Percentiles rank a stretch among this genome's conserved stretches.
Evolutionary conservation across 2,797 vertebrate species (phyloP).

Genomic region (Phoebastria nigripes): DNA sequence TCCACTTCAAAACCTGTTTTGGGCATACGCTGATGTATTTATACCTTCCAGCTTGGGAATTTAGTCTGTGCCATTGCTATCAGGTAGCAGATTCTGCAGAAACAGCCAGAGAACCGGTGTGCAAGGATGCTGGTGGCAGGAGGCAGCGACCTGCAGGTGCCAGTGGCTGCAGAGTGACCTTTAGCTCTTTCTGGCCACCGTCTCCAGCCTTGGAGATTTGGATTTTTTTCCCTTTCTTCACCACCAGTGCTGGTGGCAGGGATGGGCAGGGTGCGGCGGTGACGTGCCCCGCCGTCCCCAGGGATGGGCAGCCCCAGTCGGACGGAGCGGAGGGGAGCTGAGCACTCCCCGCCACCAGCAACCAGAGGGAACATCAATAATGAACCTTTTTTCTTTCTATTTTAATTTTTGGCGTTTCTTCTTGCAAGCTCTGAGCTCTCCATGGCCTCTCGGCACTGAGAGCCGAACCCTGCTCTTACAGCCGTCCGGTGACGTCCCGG

Average conservation of each 20-base stretch:
- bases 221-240: rapidly evolving
- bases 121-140: neutral
- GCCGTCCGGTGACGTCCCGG: rapidly evolving
- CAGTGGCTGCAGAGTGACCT: neutral
- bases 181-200: neutral
- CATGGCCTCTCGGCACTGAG: neutral
- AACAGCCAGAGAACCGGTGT: neutral
- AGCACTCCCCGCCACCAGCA: neutral
- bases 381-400: neutral
- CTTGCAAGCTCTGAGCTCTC: neutral
- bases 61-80: neutral
- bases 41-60: neutral
- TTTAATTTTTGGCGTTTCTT: neutral
- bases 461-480: neutral
- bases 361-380: neutral
- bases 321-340: neutral
- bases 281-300: rapidly evolving
- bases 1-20: neutral
- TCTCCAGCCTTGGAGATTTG: neutral
- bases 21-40: neutral
- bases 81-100: neutral
- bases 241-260: neutral
- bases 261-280: neutral
- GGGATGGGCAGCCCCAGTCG: neutral
- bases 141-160: neutral